Conservation (phyloP, 2,888 invertebrate species). For the Eurytoma adleriae region DNA sequence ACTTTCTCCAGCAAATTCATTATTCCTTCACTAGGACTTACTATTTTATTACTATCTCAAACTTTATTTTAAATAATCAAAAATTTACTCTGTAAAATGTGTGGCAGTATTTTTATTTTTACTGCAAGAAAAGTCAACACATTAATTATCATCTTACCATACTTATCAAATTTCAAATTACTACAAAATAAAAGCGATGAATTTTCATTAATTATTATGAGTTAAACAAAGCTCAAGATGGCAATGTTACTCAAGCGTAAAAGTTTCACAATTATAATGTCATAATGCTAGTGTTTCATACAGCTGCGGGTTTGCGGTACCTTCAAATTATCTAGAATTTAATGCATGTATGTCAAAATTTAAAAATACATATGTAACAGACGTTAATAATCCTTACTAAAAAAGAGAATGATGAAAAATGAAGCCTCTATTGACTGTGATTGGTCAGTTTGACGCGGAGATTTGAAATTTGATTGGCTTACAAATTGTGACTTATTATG, state of each 20-base stretch:
- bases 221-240: no score
- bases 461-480: no score
- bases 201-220: no score
- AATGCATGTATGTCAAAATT: constrained; percentile 35
- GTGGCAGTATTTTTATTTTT: constrained; percentile 22
- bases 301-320: constrained; percentile 33
- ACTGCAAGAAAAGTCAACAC: no score
- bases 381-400: no score
- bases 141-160: no score
- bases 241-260: background rate
- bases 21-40: background rate
- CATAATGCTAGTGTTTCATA: constrained; percentile 44
- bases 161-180: background rate
- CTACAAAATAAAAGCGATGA: background rate
- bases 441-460: no score
- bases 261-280: constrained; percentile 39
- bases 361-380: no score
- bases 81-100: background rate
- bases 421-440: no score
- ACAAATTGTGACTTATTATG: no score
- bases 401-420: no score
- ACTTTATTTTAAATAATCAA: background rate
- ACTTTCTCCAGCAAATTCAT: constrained; percentile 21
- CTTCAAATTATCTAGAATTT: constrained; percentile 54
- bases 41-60: no score